Base-by-base conservation (phyloP, 2,797 vertebrate species). In the Ctenosaura bakeri region DNA sequence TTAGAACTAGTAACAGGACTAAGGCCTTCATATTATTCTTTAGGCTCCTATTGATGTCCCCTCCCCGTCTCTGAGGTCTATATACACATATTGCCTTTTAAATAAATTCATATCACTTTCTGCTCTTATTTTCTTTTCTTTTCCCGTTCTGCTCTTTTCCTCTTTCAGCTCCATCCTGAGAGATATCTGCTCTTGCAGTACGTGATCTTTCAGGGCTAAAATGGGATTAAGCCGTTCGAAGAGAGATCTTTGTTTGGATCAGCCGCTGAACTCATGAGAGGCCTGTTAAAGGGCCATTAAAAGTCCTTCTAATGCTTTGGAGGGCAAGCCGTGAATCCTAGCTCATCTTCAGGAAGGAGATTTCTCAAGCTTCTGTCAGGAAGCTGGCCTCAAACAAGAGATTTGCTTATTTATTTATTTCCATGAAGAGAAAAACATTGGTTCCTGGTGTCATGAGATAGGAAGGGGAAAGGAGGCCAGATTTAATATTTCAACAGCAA, bases 251-350 rank as follows among this genome's bases (percentile, higher is more conserved):
- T 95, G 89, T 92, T 94, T 94, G 91, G 90, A 95, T 93, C 93
- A 90, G 92, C 93, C 92, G 83, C 54, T 93, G 91, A 96, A 95
- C 50, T 96, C 92, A 91, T 86, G 81, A 35, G 95, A 93, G 92
- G 84, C 92, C 92, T 94, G 88, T 95, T 95, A 95, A 90, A 94
- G 85, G 88, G 87, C 94, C 92, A 95, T 95, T 93, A 94, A 92
- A 97, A 94, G 77, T 95, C 88, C 42, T 24, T 92, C 71, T 93
- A 95, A 93, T 92, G 91, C 95, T 89, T 95, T 24, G 64, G 89
- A 86, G 92, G 93, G 93, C 90, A 95, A 92, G 87, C 92, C 69
- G 86, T 0, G 91, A 94, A 95, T 94, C 85, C 26, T 42, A 92
- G 86, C 89, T 96, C 90, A 90, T 94, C 90, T 93, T 83, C 83